A percentile compares a stretch with the other conserved stretches of the same genome.
Conservation (phyloP, 2,113 vertebrate species). For the Hemiprocne comata region DNA sequence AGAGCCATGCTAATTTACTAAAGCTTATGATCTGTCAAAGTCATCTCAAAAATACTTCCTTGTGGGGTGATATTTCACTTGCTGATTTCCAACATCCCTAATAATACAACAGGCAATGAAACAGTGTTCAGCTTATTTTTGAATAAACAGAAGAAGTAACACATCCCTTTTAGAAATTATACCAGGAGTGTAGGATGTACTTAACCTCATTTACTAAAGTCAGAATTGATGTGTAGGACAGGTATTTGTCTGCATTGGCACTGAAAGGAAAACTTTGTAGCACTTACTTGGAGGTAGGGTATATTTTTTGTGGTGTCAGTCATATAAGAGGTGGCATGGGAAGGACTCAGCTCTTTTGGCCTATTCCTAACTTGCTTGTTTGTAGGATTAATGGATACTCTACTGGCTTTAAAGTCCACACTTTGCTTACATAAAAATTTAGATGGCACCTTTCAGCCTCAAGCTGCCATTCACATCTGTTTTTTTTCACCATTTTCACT, state of each 20-base stretch:
- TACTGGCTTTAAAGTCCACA: not conserved
- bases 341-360: not conserved
- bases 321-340: fast-evolving
- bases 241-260: not conserved
- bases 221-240: not conserved
- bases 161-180: not conserved
- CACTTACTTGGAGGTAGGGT: not conserved
- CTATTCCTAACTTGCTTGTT: not conserved
- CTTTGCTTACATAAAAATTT: not conserved
- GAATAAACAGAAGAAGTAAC: not conserved
- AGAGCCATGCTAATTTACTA: not conserved
- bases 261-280: not conserved
- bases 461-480: not conserved
- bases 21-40: not conserved
- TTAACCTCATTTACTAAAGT: not conserved
- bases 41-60: not conserved
- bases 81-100: not conserved
- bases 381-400: not conserved
- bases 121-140: not conserved
- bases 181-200: fast-evolving
- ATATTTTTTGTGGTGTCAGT: not conserved
- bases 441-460: not conserved
- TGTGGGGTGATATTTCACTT: not conserved
- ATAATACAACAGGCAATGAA: not conserved
- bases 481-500: not conserved